Percentiles rank a stretch among this genome's conserved stretches.
Evolutionary conservation across 2,113 vertebrate genomes (phyloP).

Genomic region (Albula goreensis): DNA sequence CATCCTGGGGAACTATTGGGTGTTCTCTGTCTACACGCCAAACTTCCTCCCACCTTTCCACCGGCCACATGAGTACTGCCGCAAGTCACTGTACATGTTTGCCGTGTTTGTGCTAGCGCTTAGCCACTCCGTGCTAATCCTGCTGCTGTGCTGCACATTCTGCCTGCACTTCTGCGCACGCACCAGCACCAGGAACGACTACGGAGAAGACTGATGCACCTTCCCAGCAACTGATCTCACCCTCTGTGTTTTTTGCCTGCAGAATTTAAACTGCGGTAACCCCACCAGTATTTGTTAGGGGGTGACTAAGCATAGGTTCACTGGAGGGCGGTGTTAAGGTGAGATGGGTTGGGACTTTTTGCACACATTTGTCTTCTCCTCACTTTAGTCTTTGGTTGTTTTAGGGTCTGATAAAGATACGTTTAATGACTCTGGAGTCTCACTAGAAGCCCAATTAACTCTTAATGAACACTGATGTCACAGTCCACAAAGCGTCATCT

Average conservation of each 20-base stretch:
- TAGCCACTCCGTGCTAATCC: slow-evolving; percentile 55
- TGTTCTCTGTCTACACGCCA: slow-evolving; percentile 65
- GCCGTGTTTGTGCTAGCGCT: slow-evolving; percentile 58
- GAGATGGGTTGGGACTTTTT: neutral
- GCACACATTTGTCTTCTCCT: neutral
- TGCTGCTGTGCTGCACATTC: slow-evolving; percentile 55
- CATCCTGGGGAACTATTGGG: slow-evolving; percentile 68
- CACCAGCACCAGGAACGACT: slow-evolving; percentile 52
- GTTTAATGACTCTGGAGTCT: no score
- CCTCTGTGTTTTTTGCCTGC: no score
- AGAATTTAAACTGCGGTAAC: neutral
- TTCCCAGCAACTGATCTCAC: neutral
- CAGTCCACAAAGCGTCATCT: no score
- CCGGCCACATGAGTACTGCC: slow-evolving; percentile 66
- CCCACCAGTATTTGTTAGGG: neutral
- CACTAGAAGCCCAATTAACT: no score
- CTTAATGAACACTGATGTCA: no score
- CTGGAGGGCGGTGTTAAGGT: neutral
- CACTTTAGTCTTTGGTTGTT: neutral
- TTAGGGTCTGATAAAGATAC: neutral
- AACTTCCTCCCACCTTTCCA: slow-evolving; percentile 69
- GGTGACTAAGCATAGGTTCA: neutral
- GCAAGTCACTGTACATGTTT: slow-evolving; percentile 66
- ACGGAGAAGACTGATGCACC: slow-evolving; percentile 29
- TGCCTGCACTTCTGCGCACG: slow-evolving; percentile 57